phyloP scores from a whole-genome alignment of 2,113 vertebrate species.

The Carassius carassius region DNA sequence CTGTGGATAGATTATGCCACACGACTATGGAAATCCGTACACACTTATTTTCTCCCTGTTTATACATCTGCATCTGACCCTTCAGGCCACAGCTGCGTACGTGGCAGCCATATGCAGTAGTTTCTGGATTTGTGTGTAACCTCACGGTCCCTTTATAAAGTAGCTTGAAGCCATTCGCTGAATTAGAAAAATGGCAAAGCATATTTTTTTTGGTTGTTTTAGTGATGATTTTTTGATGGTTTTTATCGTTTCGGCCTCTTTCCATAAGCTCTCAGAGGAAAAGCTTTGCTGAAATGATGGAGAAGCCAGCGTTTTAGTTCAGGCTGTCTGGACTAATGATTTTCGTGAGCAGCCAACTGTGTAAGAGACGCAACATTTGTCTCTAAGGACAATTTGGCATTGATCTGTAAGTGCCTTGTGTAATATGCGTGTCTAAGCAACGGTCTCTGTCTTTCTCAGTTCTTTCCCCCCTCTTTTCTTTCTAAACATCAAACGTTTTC shows the following conservation, averaged over 20 bases:
- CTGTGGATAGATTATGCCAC: not conserved
- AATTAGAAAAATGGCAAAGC: not conserved
- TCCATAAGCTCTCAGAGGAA: slow-evolving; percentile 13
- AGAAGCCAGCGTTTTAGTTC: slow-evolving; percentile 50
- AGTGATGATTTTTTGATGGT: not conserved
- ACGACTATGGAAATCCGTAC: slow-evolving; percentile 28
- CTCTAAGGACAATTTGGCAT: slow-evolving; percentile 76
- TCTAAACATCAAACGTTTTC: not conserved
- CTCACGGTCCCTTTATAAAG: not conserved
- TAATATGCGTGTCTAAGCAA: slow-evolving; percentile 62
- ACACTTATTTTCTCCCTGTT: slow-evolving; percentile 33
- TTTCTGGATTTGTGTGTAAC: not conserved
- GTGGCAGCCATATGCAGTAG: slow-evolving; percentile 7
- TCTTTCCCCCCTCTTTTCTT: not conserved
- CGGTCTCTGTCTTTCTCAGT: slow-evolving; percentile 12
- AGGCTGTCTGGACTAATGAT: slow-evolving; percentile 74
- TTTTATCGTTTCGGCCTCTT: not conserved
- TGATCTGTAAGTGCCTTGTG: slow-evolving; percentile 69
- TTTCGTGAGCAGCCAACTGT: slow-evolving; percentile 75
- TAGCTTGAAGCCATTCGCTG: not conserved
- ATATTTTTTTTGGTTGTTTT: not conserved
- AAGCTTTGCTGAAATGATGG: slow-evolving; percentile 24
- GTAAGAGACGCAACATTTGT: slow-evolving; percentile 73
- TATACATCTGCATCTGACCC: slow-evolving; percentile 32
- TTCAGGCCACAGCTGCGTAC: not conserved